These are phyloP conservation scores for Hipparchia sbordonii DNA, from an alignment of 2,888 invertebrate species.

Conservation along the genomic window DNA sequence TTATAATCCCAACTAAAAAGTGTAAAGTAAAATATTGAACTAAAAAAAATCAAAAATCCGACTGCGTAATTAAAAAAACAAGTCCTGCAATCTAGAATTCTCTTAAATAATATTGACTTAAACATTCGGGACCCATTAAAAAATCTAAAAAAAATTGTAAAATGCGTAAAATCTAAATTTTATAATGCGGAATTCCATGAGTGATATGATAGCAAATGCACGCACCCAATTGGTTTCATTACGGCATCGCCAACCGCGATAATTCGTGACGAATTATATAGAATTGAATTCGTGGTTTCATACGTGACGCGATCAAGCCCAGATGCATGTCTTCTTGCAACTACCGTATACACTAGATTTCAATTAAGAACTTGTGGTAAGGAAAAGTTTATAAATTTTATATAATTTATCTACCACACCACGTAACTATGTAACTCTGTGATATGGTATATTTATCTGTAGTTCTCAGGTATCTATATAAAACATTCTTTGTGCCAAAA, in stretches of 20 bases:
- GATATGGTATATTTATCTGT: background rate
- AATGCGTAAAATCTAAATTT: too few relatives aligned
- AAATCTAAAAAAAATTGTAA: too few relatives aligned
- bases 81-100: too few relatives aligned
- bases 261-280: conserved; percentile 47
- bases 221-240: conserved; percentile 23
- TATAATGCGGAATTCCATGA: too few relatives aligned
- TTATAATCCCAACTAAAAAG: too few relatives aligned
- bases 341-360: conserved; percentile 36
- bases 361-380: conserved; percentile 27
- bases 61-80: too few relatives aligned
- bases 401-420: background rate
- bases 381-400: conserved; percentile 23
- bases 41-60: too few relatives aligned
- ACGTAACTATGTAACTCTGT: background rate
- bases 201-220: background rate
- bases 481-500: background rate
- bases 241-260: conserved; percentile 37
- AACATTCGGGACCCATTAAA: too few relatives aligned
- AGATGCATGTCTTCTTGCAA: conserved; percentile 42
- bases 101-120: too few relatives aligned
- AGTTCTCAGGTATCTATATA: background rate
- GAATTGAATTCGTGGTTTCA: conserved; percentile 47
- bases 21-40: too few relatives aligned
- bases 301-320: conserved; percentile 45